Evolutionary conservation across 2,888 invertebrate genomes (phyloP).

Genomic region (Parnassius smintheus): DNA sequence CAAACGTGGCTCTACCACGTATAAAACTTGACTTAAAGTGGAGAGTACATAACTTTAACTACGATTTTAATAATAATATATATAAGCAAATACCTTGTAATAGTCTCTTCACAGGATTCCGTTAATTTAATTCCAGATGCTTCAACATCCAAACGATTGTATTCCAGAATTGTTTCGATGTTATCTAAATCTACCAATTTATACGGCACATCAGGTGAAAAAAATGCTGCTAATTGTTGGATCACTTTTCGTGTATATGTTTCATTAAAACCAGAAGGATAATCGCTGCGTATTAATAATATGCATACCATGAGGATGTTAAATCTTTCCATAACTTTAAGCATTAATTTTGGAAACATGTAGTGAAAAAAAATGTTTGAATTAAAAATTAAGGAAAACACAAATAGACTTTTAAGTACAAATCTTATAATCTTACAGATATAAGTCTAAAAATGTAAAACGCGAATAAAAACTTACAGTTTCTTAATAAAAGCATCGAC

Average conservation of each 20-base stretch:
- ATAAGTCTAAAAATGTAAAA: background rate
- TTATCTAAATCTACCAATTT: constrained; percentile 8
- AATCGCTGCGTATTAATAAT: background rate
- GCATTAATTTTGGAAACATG: background rate
- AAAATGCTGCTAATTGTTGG: constrained; percentile 22
- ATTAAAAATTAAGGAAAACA: too few species aligned
- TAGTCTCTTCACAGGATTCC: constrained; percentile 15
- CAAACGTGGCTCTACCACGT: too few species aligned
- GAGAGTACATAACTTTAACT: too few species aligned
- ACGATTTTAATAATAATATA: too few species aligned
- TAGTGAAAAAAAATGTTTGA: too few species aligned
- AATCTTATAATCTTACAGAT: too few species aligned
- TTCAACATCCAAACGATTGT: constrained; percentile 17
- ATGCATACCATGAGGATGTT: background rate
- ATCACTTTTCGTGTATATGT: constrained; percentile 10
- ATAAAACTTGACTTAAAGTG: too few species aligned
- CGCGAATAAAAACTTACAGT: constrained; percentile 8
- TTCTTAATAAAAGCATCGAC: constrained; percentile 16
- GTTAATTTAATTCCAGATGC: constrained; percentile 13
- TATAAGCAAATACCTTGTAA: constrained; percentile 7
- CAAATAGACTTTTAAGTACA: background rate
- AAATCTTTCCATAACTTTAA: background rate
- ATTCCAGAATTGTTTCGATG: constrained; percentile 9
- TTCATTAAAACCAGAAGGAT: constrained; percentile 5
- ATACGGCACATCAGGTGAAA: constrained; percentile 19